phyloP scores from a whole-genome alignment of 64 coral and sea anemone species.

The Pocillopora damicornis region DNA sequence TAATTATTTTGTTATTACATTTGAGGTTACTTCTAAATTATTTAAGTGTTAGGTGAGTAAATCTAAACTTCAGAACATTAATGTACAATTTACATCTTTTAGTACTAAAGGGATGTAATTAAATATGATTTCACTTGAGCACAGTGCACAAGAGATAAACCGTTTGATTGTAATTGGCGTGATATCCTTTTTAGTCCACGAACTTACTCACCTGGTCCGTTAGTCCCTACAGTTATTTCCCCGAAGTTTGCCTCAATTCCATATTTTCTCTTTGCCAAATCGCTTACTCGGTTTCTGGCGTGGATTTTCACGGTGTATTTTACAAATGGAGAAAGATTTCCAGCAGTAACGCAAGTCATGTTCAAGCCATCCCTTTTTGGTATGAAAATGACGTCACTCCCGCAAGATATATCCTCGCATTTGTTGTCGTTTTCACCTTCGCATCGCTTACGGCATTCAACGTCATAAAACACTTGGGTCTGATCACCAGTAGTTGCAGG shows the following conservation, averaged over 20 bases:
- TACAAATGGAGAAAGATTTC: background rate
- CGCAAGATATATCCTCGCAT: background rate
- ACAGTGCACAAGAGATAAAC: too few relatives aligned
- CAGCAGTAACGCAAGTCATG: background rate
- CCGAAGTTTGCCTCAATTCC: background rate
- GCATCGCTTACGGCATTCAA: background rate
- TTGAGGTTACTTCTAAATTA: too few relatives aligned
- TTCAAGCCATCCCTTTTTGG: background rate
- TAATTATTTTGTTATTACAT: too few relatives aligned
- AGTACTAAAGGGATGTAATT: too few relatives aligned
- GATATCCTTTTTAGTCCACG: too few relatives aligned
- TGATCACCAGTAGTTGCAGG: background rate
- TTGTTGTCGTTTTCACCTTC: background rate
- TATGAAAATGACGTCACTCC: background rate
- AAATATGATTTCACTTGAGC: too few relatives aligned
- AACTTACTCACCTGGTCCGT: background rate
- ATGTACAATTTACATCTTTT: too few relatives aligned
- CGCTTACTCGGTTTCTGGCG: background rate
- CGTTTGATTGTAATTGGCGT: too few relatives aligned
- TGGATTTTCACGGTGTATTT: background rate
- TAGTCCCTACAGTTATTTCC: background rate
- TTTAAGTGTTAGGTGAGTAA: too few relatives aligned
- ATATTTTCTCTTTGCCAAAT: background rate
- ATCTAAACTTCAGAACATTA: too few relatives aligned
- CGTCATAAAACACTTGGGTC: background rate